Evolutionary conservation across 2,888 invertebrate genomes (phyloP).

Genomic region (Sphaeridia pumilis): DNA sequence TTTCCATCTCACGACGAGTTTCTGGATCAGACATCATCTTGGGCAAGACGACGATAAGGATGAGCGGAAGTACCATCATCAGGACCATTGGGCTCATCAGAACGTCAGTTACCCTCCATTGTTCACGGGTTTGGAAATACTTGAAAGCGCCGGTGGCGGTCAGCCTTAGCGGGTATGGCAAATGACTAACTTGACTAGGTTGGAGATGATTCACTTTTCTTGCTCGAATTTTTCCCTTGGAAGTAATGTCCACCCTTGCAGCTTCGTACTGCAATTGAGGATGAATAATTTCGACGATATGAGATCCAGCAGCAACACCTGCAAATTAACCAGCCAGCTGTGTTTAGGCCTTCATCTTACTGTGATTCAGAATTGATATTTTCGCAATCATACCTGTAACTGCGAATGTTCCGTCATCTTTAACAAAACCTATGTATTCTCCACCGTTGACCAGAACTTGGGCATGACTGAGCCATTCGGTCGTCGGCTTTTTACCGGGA

Average conservation of each 20-base stretch:
- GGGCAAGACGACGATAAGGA: conserved; percentile 82
- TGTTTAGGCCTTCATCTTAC: too few species aligned
- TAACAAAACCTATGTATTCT: conserved; percentile 73
- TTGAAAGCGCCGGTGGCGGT: conserved; percentile 66
- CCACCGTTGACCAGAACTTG: conserved; percentile 77
- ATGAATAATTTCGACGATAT: conserved; percentile 81
- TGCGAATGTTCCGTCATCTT: conserved; percentile 80
- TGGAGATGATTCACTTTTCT: conserved; percentile 89
- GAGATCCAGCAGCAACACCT: conserved; percentile 82
- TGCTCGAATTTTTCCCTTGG: conserved; percentile 91
- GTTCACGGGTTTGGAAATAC: conserved; percentile 88
- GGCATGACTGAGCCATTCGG: conserved; percentile 62
- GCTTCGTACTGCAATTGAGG: conserved; percentile 89
- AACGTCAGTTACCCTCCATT: conserved; percentile 89
- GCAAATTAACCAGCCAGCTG: too few species aligned
- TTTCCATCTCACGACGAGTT: conserved; percentile 81
- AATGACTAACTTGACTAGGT: conserved; percentile 75
- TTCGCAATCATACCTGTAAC: conserved; percentile 47
- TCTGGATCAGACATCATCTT: conserved; percentile 98
- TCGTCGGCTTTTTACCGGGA: conserved; percentile 25
- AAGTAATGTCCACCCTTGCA: conserved; percentile 89
- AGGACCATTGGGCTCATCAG: conserved; percentile 50
- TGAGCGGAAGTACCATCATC: conserved; percentile 88
- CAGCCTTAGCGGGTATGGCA: conserved; percentile 84
- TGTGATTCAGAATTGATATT: too few species aligned